Evolutionary conservation across 2,113 vertebrate genomes (phyloP).

Genomic region (Butorides virescens): DNA sequence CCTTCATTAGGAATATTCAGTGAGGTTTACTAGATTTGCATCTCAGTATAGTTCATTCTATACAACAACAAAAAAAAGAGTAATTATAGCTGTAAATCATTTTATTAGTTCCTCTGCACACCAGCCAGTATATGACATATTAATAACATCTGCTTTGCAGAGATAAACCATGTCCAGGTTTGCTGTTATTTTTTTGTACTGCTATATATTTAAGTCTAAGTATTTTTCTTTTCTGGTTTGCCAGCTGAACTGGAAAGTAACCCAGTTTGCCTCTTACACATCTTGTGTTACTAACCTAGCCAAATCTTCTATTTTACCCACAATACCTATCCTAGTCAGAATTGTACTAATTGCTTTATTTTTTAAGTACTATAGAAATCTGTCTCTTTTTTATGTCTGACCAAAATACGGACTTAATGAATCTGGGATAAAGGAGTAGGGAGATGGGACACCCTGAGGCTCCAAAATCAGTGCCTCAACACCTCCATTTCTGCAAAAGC

Average conservation of each 20-base stretch:
- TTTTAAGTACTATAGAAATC: not conserved
- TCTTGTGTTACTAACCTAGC: not conserved
- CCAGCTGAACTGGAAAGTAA: not conserved
- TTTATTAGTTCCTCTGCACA: not conserved
- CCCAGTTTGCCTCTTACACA: not conserved
- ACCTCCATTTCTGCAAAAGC: not conserved
- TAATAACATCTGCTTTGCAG: constrained; percentile 36
- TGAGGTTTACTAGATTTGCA: not conserved
- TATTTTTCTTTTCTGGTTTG: not conserved
- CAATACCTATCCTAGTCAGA: not conserved
- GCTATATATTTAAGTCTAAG: not conserved
- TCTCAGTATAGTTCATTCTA: not conserved
- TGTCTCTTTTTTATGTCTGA: not conserved
- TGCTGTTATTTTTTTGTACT: not conserved
- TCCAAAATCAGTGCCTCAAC: not conserved
- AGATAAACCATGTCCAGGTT: constrained; percentile 11
- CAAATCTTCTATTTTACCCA: not conserved
- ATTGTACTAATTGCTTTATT: not conserved
- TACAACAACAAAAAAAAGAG: constrained; percentile 1
- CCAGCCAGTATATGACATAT: not conserved
- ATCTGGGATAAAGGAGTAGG: not conserved
- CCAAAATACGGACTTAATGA: not conserved
- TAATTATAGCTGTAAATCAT: constrained; percentile 31
- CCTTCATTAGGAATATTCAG: not conserved
- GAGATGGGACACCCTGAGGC: not conserved